Evolutionary conservation across 2,797 vertebrate species (phyloP), one percentile per base, ranked within the genome.

Genomic region (Eleutherodactylus coqui): DNA sequence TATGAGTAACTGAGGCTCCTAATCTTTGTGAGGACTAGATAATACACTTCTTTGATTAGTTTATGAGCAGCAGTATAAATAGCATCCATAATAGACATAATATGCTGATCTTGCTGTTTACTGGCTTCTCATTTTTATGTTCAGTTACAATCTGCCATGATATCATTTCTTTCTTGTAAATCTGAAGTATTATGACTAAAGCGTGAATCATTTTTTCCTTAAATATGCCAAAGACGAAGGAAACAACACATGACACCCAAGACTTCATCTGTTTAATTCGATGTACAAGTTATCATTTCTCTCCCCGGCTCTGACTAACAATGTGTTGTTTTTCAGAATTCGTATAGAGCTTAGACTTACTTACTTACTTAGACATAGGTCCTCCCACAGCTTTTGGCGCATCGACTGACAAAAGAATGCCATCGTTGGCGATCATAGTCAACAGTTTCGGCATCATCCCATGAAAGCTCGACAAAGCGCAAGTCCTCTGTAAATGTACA

Each of bases 131-230:
- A 45, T 27, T 73, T 41, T 86, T 43, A 78, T 36, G 24, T 86
- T 82, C 69, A 43, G 36, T 58, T 53, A 36, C 72, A 77, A 83
- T 55, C 79, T 77, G 79, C 55, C 73, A 86, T 83, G 85, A 86
- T 78, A 70, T 86, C 60, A 86, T 86, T 77, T 47, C 27, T 88
- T 85, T 62, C 45, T 43, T 49, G 27, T 83, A 84, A 83, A 60
- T 81, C 75, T 88, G 64, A 87, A 88, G 83, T 89, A 27, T 67
- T 88, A 79, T 85, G 77, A 88, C 34, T 53, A 36, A 87, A 85
- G 51, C 84, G 32, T 89, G 72, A 90, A 83, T 90, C 38, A 79
- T 86, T 88, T 79, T 41, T 88, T 62, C 67, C 24, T 62, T 14
- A 82, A 84, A 58, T 79, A 72, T 77, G 0, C 0, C 49, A 69